These are phyloP conservation scores for Mus pahari DNA, from an alignment of 2,113 vertebrate genomes.

Conservation along the genomic window DNA sequence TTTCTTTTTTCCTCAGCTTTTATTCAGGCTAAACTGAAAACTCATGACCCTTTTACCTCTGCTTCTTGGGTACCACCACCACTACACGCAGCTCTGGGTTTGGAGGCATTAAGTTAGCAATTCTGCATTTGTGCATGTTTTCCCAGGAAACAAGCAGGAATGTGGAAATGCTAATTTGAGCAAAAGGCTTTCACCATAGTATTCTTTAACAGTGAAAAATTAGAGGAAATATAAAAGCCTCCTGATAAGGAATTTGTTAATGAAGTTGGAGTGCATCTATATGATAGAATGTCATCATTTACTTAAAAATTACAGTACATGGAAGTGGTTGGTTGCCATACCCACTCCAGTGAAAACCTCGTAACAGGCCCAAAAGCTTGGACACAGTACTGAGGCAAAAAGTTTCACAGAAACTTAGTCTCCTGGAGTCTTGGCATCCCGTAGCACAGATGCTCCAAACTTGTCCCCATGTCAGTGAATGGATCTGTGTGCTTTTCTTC, in stretches of 20 bases:
- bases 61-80: background rate
- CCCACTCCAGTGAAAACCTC: too few species aligned
- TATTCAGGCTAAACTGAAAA: background rate
- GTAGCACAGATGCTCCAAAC: too few species aligned
- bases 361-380: too few species aligned
- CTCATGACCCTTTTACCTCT: background rate
- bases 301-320: background rate
- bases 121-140: background rate
- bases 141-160: background rate
- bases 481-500: too few species aligned
- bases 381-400: too few species aligned
- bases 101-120: background rate
- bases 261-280: background rate
- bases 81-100: background rate
- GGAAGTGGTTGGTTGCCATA: constrained; percentile 3
- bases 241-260: background rate
- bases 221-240: background rate
- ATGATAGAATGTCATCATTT: background rate
- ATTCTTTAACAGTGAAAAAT: background rate
- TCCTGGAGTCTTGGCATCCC: too few species aligned
- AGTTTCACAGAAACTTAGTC: too few species aligned
- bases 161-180: background rate
- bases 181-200: background rate
- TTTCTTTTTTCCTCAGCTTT: background rate
- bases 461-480: too few species aligned